Evolutionary conservation across 2,888 invertebrate species (phyloP).

Genomic region (Sphinx pinastri): DNA sequence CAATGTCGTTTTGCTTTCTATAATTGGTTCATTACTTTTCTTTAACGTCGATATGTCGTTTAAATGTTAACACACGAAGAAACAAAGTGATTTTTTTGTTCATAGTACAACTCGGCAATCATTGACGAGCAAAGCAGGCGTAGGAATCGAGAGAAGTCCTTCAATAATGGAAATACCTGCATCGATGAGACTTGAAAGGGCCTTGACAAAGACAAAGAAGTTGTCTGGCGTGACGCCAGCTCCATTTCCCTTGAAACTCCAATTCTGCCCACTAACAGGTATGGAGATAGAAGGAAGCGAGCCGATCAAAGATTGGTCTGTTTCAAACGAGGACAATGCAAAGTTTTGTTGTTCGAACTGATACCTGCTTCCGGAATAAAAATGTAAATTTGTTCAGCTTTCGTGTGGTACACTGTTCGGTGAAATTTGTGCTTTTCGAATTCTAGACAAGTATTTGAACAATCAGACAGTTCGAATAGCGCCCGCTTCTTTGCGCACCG

Average conservation of each 20-base stretch:
- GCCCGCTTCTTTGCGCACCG: slow-evolving; percentile 44
- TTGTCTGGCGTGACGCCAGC: slow-evolving; percentile 68
- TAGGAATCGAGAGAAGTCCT: slow-evolving; percentile 47
- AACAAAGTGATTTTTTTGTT: slow-evolving; percentile 4
- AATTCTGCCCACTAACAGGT: slow-evolving; percentile 49
- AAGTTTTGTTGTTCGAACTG: slow-evolving; percentile 67
- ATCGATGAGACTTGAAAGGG: slow-evolving; percentile 65
- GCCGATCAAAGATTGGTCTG: slow-evolving; percentile 76
- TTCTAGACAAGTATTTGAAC: slow-evolving; percentile 58
- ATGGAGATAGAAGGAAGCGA: slow-evolving; percentile 55
- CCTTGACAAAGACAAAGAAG: slow-evolving; percentile 75
- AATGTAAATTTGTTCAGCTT: slow-evolving; percentile 72
- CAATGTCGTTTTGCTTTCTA: slow-evolving; percentile 11
- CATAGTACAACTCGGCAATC: slow-evolving; percentile 17
- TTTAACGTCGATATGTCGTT: background rate
- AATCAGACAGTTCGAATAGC: slow-evolving; percentile 55
- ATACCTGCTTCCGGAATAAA: slow-evolving; percentile 69
- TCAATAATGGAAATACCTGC: slow-evolving; percentile 69
- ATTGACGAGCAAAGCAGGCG: slow-evolving; percentile 28
- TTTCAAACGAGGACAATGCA: slow-evolving; percentile 66
- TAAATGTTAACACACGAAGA: slow-evolving; percentile 3
- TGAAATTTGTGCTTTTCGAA: slow-evolving; percentile 59
- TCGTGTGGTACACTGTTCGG: slow-evolving; percentile 49
- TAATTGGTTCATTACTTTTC: slow-evolving; percentile 14
- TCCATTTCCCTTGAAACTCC: slow-evolving; percentile 40